A percentile compares a stretch with the other conserved stretches of the same genome.
phyloP scores from a whole-genome alignment of 2,888 invertebrate genomes.

The Odontocerum albicorne region DNA sequence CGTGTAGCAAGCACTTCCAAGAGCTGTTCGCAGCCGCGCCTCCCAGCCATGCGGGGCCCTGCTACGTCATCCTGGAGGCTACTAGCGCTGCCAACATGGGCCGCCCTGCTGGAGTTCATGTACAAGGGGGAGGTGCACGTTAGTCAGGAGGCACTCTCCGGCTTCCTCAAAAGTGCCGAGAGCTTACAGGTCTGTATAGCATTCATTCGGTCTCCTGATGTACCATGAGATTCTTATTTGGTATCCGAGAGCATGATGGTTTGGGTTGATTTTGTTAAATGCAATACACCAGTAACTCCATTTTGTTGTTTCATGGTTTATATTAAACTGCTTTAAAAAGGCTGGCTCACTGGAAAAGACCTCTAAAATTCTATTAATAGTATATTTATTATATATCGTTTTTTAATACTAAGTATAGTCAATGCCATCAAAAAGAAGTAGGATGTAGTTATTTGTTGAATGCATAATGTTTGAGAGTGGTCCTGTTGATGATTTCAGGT shows the following conservation, averaged over 20 bases:
- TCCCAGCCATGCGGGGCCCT: conserved; percentile 72
- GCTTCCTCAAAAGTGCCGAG: conserved; percentile 89
- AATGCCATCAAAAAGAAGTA: no score
- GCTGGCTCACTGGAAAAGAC: no score
- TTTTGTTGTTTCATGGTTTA: neutral
- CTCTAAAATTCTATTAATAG: no score
- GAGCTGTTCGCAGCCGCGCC: conserved; percentile 89
- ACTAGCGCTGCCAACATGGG: conserved; percentile 89
- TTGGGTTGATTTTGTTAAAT: neutral
- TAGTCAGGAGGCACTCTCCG: conserved; percentile 87
- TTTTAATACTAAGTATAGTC: no score
- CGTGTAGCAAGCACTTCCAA: conserved; percentile 91
- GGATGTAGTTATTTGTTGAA: no score
- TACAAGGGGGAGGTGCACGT: conserved; percentile 94
- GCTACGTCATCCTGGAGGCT: conserved; percentile 87
- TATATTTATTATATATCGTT: no score
- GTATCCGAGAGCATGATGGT: neutral
- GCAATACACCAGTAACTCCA: no score
- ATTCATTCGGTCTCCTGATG: neutral
- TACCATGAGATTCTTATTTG: no score
- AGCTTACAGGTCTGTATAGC: conserved; percentile 73
- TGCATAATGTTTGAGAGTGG: no score
- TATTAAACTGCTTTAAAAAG: neutral
- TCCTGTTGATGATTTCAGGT: no score
- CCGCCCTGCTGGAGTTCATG: conserved; percentile 89